Base-by-base conservation (phyloP, 92 coral and sea anemone species). In the Parazoanthus atlanticus region DNA sequence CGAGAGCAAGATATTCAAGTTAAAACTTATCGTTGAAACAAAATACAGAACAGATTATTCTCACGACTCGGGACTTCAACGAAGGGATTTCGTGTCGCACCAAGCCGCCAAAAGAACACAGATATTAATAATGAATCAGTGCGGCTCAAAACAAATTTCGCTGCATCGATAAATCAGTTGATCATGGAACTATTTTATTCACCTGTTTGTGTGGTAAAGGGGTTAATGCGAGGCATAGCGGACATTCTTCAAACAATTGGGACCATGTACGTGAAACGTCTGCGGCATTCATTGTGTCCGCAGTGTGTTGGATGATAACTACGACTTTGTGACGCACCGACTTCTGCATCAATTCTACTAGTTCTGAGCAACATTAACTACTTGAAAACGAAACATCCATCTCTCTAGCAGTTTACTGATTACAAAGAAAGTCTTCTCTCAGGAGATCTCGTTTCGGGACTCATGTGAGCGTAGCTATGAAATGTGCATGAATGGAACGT, bases 241-340 rank as follows among this genome's bases (percentile, higher is more conserved):
- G 69, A 83, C 98, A 95, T 95, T 91, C 74, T 95, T 95, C 88
- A 88, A 93, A 93, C 95, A 87, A 94, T 94, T 92, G 94, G 79
- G 36, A 73, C 85, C 66, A 32, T 49, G 77, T 84, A 84, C 87
- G 78, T 84, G 87, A 69, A 38, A 78, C 78, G 86, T 93, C 94
- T 85, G 87, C 88, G 85, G 93, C 93, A 93, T 91, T 89, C 93
- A 94, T 88, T 92, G 91, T 54, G 94, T 79, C 86, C 93, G 88
- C 77, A 85, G 65, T 75, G 78, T 65, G 36, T 76, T 52, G 30
- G 84, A 79, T 86, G 90, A 85, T 65, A 84, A 80, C 86, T 85
- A 88, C 82, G 86, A 75, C 58, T 84, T 71, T 70, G 30, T 69
- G 87, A 70, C 69, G 43, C 78, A 71, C 32, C n/a, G 13, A 8